Conservation (phyloP, 2,888 invertebrate genomes). For the Chelonus formosanus region DNA sequence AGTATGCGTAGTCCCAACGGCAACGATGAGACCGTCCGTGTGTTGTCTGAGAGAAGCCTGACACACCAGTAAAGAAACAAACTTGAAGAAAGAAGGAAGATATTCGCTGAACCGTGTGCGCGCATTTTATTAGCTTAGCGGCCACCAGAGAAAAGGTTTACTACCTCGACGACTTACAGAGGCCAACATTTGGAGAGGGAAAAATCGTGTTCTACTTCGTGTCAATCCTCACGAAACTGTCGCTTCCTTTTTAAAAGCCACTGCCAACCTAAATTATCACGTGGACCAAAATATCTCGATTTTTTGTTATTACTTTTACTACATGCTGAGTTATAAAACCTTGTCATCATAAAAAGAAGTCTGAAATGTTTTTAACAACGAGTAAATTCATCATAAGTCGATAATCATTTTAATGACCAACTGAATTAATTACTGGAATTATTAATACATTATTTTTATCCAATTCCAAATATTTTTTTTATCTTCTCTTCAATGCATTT, state of each 20-base stretch:
- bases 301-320: background rate
- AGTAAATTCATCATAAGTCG: too few species aligned
- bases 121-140: slow-evolving; percentile 36
- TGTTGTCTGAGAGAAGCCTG: background rate
- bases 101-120: slow-evolving; percentile 23
- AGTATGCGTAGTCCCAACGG: slow-evolving; percentile 25
- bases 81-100: slow-evolving; percentile 11
- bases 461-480: too few species aligned
- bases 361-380: too few species aligned
- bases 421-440: too few species aligned
- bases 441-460: too few species aligned
- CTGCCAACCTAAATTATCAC: background rate
- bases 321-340: background rate
- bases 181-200: background rate
- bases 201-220: slow-evolving; percentile 12
- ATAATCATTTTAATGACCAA: too few species aligned
- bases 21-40: background rate
- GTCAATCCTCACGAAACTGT: slow-evolving; percentile 20
- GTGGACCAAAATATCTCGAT: too few species aligned
- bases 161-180: slow-evolving; percentile 22
- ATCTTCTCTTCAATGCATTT: too few species aligned
- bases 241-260: background rate
- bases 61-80: too few species aligned
- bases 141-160: slow-evolving; percentile 35
- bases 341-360: too few species aligned